phyloP scores from a whole-genome alignment of 2,888 invertebrate species.

The Thera britannica region DNA sequence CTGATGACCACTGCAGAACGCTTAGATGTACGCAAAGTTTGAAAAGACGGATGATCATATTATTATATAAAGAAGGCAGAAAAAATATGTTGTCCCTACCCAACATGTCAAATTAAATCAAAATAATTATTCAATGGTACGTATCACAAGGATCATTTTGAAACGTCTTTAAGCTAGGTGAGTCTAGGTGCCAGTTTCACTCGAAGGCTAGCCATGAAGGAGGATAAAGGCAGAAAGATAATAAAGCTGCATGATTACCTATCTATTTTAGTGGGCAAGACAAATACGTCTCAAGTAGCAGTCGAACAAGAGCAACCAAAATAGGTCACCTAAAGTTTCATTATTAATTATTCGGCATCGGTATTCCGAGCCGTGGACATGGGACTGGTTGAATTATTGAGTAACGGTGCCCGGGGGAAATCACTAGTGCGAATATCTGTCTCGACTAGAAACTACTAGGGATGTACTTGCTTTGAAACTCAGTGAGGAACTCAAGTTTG shows the following conservation, averaged over 20 bases:
- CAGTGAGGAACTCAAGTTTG: neutral
- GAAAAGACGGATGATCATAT: no score
- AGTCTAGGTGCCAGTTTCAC: no score
- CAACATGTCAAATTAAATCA: no score
- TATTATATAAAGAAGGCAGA: no score
- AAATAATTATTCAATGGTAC: no score
- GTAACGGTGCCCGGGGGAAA: constrained; percentile 73
- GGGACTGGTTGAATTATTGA: constrained; percentile 78
- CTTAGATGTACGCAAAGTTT: no score
- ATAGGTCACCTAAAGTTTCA: constrained; percentile 59
- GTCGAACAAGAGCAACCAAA: constrained; percentile 35
- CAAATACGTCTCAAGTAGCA: constrained; percentile 5
- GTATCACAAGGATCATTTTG: no score
- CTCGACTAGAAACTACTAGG: constrained; percentile 34
- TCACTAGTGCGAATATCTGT: constrained; percentile 67
- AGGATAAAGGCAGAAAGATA: no score
- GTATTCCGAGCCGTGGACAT: constrained; percentile 67
- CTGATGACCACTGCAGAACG: no score
- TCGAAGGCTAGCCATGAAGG: no score
- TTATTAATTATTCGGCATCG: constrained; percentile 70
- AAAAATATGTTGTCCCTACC: no score
- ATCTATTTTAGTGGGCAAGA: neutral
- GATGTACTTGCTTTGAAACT: constrained; percentile 5
- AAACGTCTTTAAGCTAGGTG: no score
- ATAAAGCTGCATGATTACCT: neutral